Base-by-base conservation (phyloP, 2,113 vertebrate species). In the Osmerus mordax region DNA sequence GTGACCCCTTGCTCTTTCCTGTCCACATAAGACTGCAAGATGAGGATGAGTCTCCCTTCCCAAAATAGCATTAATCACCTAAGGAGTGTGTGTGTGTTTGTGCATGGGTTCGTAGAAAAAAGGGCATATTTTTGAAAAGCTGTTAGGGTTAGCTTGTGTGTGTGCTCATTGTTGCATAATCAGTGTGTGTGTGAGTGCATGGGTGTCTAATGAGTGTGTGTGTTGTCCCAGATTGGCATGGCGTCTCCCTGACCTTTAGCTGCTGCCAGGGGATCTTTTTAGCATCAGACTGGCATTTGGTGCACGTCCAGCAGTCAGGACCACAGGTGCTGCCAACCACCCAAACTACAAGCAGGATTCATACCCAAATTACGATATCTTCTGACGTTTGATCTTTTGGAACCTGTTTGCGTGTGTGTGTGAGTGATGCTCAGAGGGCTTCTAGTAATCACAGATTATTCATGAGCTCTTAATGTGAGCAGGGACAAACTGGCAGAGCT, bases 401-500 rank as follows among this genome's bases (percentile, higher is more conserved):
- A 47, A 9, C 41, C 9, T 47, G 41, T 54, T 32, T 13, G 8
- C 2, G 25, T 68, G 23, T 13, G 52, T 29, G 55, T 21, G 47
- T 70, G 69, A 79, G 67, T 74, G 71, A 74, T 76, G 72, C 85
- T 82, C 55, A 16, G 75, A 83, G 78, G 79, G 76, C 86, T 76
- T 83, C 69, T 65, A 69, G 82, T 88, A 86, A 88, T 85, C 85
- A 86, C 83, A 86, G 75, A 84, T 87, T 86, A 90, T 88, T 87
- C 86, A 87, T 86, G 81, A 88, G 83, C 73, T 78, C 80, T 78
- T 87, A 89, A 90, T 88, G 86, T 85, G 84, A 87, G 87, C 87
- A 62, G 66, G 86, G 82, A 87, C 81, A 85, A 87, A 87, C 83
- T 87, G 85, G 86, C 85, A 64, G 73, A 82, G 84, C 82, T 81